Percentiles rank a stretch among this genome's conserved stretches.
Conservation (phyloP, 2,113 vertebrate genomes). For the Syrrhaptes paradoxus region DNA sequence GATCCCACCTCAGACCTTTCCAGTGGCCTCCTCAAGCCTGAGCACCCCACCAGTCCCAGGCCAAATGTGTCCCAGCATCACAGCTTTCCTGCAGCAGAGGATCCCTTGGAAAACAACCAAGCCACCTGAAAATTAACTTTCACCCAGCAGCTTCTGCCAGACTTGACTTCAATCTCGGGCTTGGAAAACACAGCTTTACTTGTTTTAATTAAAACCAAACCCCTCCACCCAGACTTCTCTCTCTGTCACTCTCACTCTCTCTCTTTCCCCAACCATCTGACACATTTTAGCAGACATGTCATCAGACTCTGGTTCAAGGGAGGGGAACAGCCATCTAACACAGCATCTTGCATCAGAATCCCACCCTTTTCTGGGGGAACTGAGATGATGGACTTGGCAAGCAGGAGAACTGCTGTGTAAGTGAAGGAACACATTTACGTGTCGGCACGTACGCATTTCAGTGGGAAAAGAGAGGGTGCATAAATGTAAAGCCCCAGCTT, state of each 20-base stretch:
- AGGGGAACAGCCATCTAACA: background rate
- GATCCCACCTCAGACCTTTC: background rate
- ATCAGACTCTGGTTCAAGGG: constrained; percentile 40
- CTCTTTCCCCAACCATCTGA: constrained; percentile 5
- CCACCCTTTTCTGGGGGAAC: constrained; percentile 28
- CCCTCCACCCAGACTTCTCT: constrained; percentile 42
- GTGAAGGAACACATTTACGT: background rate
- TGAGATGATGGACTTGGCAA: constrained; percentile 5
- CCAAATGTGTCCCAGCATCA: background rate
- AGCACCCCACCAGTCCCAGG: background rate
- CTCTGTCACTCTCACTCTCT: background rate
- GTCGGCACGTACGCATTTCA: accelerated
- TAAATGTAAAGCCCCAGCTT: background rate
- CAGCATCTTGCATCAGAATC: background rate
- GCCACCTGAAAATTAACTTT: constrained; percentile 18
- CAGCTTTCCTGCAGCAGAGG: background rate
- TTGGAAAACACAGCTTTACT: constrained; percentile 21
- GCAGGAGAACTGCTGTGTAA: background rate
- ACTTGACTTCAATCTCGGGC: background rate
- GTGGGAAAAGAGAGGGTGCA: background rate
- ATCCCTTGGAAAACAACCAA: background rate
- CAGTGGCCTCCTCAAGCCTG: background rate
- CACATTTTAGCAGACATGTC: constrained; percentile 21
- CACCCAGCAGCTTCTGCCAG: background rate
- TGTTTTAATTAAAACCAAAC: constrained; percentile 64